Conservation (phyloP, 2,113 vertebrate species). For the Myotis yumanensis region DNA sequence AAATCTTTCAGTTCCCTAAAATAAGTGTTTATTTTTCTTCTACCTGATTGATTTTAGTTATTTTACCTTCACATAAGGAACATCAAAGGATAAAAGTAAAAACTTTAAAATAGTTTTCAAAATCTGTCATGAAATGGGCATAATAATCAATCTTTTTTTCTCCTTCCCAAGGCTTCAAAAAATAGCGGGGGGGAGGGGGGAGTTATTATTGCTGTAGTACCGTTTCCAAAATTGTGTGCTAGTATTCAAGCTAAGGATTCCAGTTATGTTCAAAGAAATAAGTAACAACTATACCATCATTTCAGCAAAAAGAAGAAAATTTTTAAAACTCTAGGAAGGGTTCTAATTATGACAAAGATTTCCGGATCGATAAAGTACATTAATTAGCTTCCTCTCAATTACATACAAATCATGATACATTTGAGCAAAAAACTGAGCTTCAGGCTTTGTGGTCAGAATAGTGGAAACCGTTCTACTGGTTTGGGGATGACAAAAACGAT, state of each 20-base stretch:
- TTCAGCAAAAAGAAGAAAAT: neutral
- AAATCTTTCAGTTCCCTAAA: constrained; percentile 16
- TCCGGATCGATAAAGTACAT: neutral
- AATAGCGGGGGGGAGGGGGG: neutral
- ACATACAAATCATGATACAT: neutral
- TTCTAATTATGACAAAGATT: neutral
- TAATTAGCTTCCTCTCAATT: constrained; percentile 5
- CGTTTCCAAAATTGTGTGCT: neutral
- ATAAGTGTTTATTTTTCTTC: neutral
- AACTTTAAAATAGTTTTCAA: neutral
- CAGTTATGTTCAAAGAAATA: neutral
- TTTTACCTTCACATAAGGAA: neutral
- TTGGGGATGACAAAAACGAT: neutral
- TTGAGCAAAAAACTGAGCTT: neutral
- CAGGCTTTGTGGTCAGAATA: neutral
- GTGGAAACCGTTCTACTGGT: neutral
- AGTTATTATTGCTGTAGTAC: neutral
- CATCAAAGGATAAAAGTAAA: constrained; percentile 21
- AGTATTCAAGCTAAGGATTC: neutral
- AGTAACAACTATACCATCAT: neutral
- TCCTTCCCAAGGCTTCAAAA: neutral
- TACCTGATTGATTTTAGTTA: constrained; percentile 3
- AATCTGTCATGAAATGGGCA: neutral
- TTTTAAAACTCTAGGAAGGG: neutral
- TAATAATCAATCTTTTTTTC: neutral